Base-by-base conservation (phyloP, 2,888 invertebrate genomes). In the Orchesellides sinensis region DNA sequence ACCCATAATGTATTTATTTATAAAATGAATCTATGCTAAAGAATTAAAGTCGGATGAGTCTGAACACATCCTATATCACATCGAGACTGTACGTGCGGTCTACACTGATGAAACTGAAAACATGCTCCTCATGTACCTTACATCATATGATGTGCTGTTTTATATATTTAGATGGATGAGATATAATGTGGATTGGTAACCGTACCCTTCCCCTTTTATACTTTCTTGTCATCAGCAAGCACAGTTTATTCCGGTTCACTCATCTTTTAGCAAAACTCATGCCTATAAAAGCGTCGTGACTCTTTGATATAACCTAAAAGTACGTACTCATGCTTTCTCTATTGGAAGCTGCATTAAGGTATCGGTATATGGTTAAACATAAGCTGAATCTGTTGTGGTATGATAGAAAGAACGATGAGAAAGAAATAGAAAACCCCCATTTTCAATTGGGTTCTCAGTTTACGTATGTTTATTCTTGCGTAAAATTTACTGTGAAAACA, bases 401-500 rank as follows among this genome's bases (percentile, higher is more conserved):
- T 21, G 47, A 68, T 49, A 68, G 0, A 54, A 25, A 40, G 52
- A 40, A 52, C 52, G 23, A 49, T 35, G 29, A 19, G 35, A 27
- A 49, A 66, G 17, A 45, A 63, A 49, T 61, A 25, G 63, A 59
- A 72, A 35, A 47, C 35, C 63, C 70, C 27, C 27, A 45, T 63
- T 80, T 72, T 80, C 79, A 72, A 80, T 80, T 80, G 79, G 79
- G 70, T 72, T 72, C 79, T 80, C 72, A 56, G 54, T 65, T 80
- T 80, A 72, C 72, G 61, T 56, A 52, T 80, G 79, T 65, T 72
- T 65, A 80, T 72, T 32, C 79, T 80, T 45, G 65, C 79, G 79
- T 65, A 80, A 80, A 80, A 80, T 72, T 72, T 80, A 80, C 79
- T 80, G 72, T 80, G 79, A 80, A 80, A 80, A 80, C 79, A 80